Evolutionary conservation across 2,888 invertebrate species (phyloP).

Genomic region (Aleiodes alternator): DNA sequence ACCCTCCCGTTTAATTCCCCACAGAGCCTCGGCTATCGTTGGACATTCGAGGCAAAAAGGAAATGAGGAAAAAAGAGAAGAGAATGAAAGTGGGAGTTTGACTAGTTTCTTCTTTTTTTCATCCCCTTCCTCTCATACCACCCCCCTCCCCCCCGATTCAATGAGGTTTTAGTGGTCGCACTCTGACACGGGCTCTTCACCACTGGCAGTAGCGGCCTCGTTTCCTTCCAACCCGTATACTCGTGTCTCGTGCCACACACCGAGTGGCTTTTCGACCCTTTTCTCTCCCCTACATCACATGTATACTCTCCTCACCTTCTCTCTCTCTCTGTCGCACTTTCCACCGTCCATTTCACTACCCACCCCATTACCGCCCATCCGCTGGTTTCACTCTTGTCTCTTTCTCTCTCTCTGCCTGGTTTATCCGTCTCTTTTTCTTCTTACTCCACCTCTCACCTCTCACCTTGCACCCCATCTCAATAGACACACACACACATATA

Average conservation of each 20-base stretch:
- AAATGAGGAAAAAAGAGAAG: slow-evolving; percentile 10
- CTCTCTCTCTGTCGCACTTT: neutral
- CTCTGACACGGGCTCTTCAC: slow-evolving; percentile 50
- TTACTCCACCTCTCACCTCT: neutral
- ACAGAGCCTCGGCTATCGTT: slow-evolving; percentile 6
- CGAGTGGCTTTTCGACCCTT: slow-evolving; percentile 44
- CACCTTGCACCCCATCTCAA: neutral
- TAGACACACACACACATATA: neutral
- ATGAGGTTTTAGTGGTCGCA: slow-evolving; percentile 50
- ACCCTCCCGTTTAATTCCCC: slow-evolving; percentile 7
- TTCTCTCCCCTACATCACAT: neutral
- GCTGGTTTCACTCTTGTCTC: slow-evolving; percentile 20
- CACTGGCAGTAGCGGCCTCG: slow-evolving; percentile 35
- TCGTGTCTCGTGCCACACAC: slow-evolving; percentile 42
- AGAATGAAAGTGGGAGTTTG: slow-evolving; percentile 8
- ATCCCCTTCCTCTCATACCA: slow-evolving; percentile 31
- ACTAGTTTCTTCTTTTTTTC: slow-evolving; percentile 29
- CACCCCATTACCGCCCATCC: slow-evolving; percentile 35
- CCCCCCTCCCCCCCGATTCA: slow-evolving; percentile 44
- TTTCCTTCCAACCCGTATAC: slow-evolving; percentile 42
- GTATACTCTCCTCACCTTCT: neutral
- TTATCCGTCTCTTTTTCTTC: neutral
- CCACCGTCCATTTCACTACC: slow-evolving; percentile 31
- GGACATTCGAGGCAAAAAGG: slow-evolving; percentile 5
- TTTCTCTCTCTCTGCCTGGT: slow-evolving; percentile 16